Evolutionary conservation across 2,797 vertebrate genomes (phyloP).

Genomic region (Semotilus atromaculatus): DNA sequence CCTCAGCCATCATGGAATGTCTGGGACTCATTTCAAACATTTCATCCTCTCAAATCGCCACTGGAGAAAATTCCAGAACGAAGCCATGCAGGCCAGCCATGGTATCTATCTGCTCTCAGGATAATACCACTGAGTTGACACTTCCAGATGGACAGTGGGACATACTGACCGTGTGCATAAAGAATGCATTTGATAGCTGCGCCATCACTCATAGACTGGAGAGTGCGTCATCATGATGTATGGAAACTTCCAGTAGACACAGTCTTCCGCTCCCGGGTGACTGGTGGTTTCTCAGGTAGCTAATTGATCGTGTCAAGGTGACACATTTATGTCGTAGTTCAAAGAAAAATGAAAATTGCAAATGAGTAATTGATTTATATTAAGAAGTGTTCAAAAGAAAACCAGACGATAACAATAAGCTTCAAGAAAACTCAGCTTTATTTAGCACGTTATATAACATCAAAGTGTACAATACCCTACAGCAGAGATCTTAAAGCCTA

Average conservation of each 20-base stretch:
- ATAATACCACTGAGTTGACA: slow-evolving; percentile 19
- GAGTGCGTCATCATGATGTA: not conserved
- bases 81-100: slow-evolving; percentile 23
- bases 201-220: slow-evolving; percentile 22
- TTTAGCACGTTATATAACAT: slow-evolving; percentile 7
- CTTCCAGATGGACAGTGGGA: slow-evolving; percentile 45
- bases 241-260: not conserved
- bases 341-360: not conserved
- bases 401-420: too few species aligned
- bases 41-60: slow-evolving; percentile 24
- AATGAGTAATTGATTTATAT: not conserved
- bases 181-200: slow-evolving; percentile 32
- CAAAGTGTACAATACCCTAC: slow-evolving; percentile 1
- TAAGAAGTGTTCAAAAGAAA: not conserved
- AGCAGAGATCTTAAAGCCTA: slow-evolving; percentile 10
- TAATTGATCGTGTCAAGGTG: not conserved
- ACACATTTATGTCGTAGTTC: not conserved
- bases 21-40: slow-evolving; percentile 32
- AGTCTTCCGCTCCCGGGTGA: not conserved
- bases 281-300: not conserved
- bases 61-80: slow-evolving; percentile 40
- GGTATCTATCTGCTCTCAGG: slow-evolving; percentile 9
- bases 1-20: slow-evolving; percentile 14
- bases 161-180: slow-evolving; percentile 46
- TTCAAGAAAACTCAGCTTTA: slow-evolving; percentile 24